These are phyloP conservation scores for Ochotona princeps DNA, from an alignment of 2,113 vertebrate genomes.

Conservation along the genomic window DNA sequence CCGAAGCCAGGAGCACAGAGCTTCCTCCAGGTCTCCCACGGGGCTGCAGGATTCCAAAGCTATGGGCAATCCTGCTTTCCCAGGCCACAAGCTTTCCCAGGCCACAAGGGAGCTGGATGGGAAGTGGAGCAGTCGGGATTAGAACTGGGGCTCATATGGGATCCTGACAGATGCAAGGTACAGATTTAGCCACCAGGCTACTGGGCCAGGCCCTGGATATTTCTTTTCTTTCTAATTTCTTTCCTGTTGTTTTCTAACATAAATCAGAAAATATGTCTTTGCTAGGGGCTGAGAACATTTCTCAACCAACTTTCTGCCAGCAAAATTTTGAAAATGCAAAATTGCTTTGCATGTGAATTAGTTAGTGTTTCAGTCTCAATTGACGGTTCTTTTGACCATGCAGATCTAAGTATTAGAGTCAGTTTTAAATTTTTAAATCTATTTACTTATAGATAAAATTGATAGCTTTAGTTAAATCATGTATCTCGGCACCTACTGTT, in stretches of 20 bases:
- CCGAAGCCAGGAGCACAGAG: too few relatives aligned
- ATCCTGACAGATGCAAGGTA: too few relatives aligned
- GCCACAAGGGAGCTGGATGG: too few relatives aligned
- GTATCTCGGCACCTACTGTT: neutral
- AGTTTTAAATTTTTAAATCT: slow-evolving; percentile 20
- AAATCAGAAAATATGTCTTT: neutral
- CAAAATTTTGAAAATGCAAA: neutral
- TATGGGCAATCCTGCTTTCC: too few relatives aligned
- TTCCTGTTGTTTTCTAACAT: neutral
- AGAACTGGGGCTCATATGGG: too few relatives aligned
- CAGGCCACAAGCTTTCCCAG: too few relatives aligned
- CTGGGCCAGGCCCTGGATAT: too few relatives aligned
- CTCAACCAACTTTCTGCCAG: neutral
- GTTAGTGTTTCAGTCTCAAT: neutral
- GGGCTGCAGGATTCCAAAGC: too few relatives aligned
- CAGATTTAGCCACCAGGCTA: too few relatives aligned
- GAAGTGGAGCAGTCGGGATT: too few relatives aligned
- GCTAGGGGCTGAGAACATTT: neutral
- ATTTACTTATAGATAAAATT: neutral
- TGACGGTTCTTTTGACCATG: neutral
- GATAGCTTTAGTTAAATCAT: too few relatives aligned
- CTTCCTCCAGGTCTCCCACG: too few relatives aligned
- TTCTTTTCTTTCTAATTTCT: neutral
- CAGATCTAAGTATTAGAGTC: neutral
- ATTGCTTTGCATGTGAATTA: neutral